Percentiles rank a stretch among this genome's conserved stretches.
Evolutionary conservation across 2,888 invertebrate species (phyloP).

Genomic region (Iselma pallidipennis): DNA sequence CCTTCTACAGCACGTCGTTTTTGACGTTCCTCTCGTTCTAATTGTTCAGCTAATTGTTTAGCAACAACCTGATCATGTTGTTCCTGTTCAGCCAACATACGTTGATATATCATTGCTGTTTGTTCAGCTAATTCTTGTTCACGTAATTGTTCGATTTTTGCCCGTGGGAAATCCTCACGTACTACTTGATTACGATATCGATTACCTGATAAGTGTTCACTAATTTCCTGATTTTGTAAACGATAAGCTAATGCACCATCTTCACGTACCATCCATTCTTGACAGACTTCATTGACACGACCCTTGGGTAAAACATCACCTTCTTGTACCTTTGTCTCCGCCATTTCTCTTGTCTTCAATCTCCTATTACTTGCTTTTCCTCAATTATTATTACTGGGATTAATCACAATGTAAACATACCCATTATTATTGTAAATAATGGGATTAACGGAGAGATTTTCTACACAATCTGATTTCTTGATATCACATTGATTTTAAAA

Average conservation of each 20-base stretch:
- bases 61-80: constrained; percentile 70
- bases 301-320: constrained; percentile 66
- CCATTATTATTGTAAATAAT: background rate
- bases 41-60: constrained; percentile 67
- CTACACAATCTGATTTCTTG: background rate
- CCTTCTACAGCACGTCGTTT: constrained; percentile 60
- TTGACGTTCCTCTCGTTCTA: constrained; percentile 62
- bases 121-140: constrained; percentile 69
- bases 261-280: constrained; percentile 83
- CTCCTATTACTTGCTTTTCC: background rate
- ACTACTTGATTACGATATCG: constrained; percentile 75
- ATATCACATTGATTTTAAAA: background rate
- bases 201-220: constrained; percentile 76
- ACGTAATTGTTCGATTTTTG: constrained; percentile 71
- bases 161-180: constrained; percentile 77
- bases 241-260: constrained; percentile 81
- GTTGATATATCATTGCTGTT: constrained; percentile 64
- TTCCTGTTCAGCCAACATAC: constrained; percentile 69
- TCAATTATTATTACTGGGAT: background rate
- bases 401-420: background rate
- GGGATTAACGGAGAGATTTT: background rate
- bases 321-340: constrained; percentile 37
- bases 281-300: constrained; percentile 74
- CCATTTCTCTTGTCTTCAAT: constrained; percentile 28
- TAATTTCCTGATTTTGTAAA: constrained; percentile 81